Evolutionary conservation across 2,797 vertebrate genomes (phyloP).

Genomic region (Fistularia commersonii): DNA sequence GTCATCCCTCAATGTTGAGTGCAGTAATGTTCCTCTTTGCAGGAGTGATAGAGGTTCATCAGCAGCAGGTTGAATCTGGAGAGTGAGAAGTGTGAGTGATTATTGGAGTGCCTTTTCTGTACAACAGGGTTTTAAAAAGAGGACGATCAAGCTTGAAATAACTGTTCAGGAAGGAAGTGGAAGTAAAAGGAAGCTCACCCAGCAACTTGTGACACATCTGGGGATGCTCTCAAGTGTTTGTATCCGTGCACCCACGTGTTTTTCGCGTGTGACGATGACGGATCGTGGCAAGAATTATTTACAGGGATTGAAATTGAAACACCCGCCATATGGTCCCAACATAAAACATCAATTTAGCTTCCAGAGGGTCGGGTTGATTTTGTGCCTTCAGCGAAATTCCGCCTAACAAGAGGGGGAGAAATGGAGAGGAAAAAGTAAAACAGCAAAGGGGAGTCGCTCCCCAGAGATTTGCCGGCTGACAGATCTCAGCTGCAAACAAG

Average conservation of each 20-base stretch:
- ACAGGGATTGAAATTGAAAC: slow-evolving; percentile 50
- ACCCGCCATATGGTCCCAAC: slow-evolving; percentile 58
- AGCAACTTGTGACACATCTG: too few species aligned
- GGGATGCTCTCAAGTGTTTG: slow-evolving; percentile 1
- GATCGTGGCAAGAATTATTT: slow-evolving; percentile 64
- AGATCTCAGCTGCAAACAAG: slow-evolving; percentile 30
- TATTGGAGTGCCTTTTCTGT: too few species aligned
- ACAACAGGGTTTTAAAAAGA: too few species aligned
- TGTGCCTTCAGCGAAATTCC: slow-evolving; percentile 56
- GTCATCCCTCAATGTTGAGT: neutral
- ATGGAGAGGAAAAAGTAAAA: slow-evolving; percentile 2
- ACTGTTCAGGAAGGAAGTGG: too few species aligned
- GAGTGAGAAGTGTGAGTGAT: too few species aligned
- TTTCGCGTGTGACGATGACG: slow-evolving; percentile 29
- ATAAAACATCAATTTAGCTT: slow-evolving; percentile 50
- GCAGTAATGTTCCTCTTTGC: too few species aligned
- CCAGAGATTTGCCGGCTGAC: slow-evolving; percentile 29
- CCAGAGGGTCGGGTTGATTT: slow-evolving; percentile 42
- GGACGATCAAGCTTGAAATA: too few species aligned
- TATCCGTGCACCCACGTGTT: slow-evolving; percentile 24
- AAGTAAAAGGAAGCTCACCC: too few species aligned
- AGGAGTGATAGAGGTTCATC: too few species aligned
- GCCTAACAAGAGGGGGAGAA: slow-evolving; percentile 36
- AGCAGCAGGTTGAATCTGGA: too few species aligned
- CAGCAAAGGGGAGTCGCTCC: slow-evolving; percentile 11